Base-by-base conservation (phyloP, 30 jellyfish, hydroid and myxozoan genomes). In the Pelagia noctiluca region DNA sequence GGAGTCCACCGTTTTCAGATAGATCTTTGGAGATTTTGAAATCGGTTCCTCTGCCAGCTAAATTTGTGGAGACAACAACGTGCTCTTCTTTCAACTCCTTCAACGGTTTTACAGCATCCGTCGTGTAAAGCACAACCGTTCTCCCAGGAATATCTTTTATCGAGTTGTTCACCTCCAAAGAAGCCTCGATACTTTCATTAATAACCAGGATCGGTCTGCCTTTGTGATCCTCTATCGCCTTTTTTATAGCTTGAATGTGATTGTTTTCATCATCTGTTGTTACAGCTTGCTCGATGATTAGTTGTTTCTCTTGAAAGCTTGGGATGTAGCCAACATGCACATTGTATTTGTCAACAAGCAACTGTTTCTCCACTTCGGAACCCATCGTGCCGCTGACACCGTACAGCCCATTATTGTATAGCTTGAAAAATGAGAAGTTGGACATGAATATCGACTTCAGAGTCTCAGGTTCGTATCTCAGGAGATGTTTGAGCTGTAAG, bases 11-110 rank as follows among this genome's bases (percentile, higher is more conserved):
- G 11, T 80, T 65, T 23, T 19, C 63, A 1, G 23, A 35, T 18
- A 69, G 37, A 16, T 31, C 33, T 11, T 22, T 72, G 19, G 63
- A 24, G 18, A 57, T 50, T 30, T 83, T 69, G 25, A 83, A 28
- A 36, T 83, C 93, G 11, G 93, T 83, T 16, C 93, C 93, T 16
- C 93, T 87, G 25, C 93, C 93, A 47, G 93, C 93, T 2, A 83
- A 72, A 57, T 83, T 83, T n/a, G 93, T 83, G 50, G 93, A 87
- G 2, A 83, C 33, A 31, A 83, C 53, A 13, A 83, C 71, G 61
- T 66, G 18, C 2, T 87, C 85, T 63, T 26, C 38, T 0, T 32
- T 66, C 21, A 83, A 24, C 62, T 83, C 37, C 35, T 33, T 29
- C 46, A 31, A 33, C 3, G 8, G 2, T 29, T 30, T 65, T 19